These are phyloP conservation scores for Caenorhabditis briggsae DNA, from an alignment of 1,140 invertebrate genomes.

Conservation along the genomic window DNA sequence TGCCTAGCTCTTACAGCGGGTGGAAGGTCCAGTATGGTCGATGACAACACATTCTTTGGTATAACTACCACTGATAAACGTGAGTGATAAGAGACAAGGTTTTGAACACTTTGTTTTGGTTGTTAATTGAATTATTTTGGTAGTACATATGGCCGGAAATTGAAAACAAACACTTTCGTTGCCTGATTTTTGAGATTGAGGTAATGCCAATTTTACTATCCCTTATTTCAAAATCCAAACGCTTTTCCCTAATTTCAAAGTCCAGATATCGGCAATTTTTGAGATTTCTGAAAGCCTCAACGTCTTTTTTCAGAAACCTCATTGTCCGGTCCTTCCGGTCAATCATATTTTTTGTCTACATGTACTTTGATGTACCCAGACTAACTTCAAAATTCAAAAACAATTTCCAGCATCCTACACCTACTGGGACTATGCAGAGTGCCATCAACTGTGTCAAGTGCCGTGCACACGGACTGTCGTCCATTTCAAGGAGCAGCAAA, in stretches of 20 bases:
- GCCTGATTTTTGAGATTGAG: neutral
- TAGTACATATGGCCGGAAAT: too few relatives aligned
- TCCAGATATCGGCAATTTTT: neutral
- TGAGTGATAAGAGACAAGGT: neutral
- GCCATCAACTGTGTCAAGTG: neutral
- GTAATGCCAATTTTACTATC: neutral
- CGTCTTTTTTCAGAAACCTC: neutral
- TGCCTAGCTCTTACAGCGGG: neutral
- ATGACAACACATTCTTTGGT: conserved; percentile 25
- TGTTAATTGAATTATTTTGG: too few relatives aligned
- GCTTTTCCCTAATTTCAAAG: neutral
- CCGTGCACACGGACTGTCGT: conserved; percentile 27
- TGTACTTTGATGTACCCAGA: neutral
- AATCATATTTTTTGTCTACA: neutral
- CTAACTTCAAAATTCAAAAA: neutral
- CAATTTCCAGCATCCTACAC: conserved; percentile 25
- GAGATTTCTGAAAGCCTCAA: neutral
- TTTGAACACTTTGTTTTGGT: too few relatives aligned
- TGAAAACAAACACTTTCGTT: too few relatives aligned
- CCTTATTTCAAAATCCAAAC: too few relatives aligned
- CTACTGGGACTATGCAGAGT: conserved; percentile 29
- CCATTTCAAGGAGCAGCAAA: conserved; percentile 9
- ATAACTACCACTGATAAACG: conserved; percentile 43
- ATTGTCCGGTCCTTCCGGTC: neutral
- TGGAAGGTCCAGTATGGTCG: conserved; percentile 7